phyloP scores from a whole-genome alignment of 2,888 invertebrate species.

The Baronia brevicornis region DNA sequence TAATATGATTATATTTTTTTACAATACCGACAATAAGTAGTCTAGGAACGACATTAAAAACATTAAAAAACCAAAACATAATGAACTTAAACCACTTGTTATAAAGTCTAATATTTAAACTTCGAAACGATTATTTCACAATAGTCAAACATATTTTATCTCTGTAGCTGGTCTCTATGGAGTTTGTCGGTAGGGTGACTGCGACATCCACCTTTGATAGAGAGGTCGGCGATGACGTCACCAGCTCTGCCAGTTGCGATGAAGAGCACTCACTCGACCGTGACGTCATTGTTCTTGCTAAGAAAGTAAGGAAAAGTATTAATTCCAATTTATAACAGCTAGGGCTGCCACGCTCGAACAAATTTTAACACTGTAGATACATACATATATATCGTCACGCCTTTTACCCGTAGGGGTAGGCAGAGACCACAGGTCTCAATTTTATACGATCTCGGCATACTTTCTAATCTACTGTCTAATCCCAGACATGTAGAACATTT shows the following conservation, averaged over 20 bases:
- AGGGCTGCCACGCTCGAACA: not conserved
- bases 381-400: too few relatives aligned
- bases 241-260: conserved; percentile 52
- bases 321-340: too few relatives aligned
- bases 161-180: conserved; percentile 55
- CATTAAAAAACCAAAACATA: too few relatives aligned
- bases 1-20: too few relatives aligned
- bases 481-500: too few relatives aligned
- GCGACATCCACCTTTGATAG: conserved; percentile 63
- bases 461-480: too few relatives aligned
- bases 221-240: conserved; percentile 50
- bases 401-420: too few relatives aligned
- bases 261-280: conserved; percentile 63
- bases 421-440: too few relatives aligned
- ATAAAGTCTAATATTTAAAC: not conserved
- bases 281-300: conserved; percentile 66
- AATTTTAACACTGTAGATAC: not conserved
- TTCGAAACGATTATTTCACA: conserved; percentile 39
- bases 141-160: conserved; percentile 66
- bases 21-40: too few relatives aligned
- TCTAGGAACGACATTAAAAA: too few relatives aligned
- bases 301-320: conserved; percentile 10
- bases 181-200: conserved; percentile 53
- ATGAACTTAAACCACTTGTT: not conserved
- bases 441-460: too few relatives aligned